Evolutionary conservation across 2,113 vertebrate genomes (phyloP).

Genomic region (Illadopsis cleaveri): DNA sequence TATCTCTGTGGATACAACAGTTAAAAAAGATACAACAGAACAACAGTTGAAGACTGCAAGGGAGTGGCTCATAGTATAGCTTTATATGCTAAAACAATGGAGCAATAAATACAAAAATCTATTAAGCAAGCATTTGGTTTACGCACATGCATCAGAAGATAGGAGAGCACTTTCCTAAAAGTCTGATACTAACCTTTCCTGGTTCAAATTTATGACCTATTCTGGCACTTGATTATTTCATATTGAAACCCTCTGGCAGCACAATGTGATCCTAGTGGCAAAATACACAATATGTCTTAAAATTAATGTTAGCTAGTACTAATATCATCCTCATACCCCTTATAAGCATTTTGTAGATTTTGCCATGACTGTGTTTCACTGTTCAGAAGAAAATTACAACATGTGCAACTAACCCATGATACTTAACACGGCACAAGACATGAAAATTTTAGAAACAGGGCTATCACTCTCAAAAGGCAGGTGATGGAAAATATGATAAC

Average conservation of each 20-base stretch:
- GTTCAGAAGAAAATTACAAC: background rate
- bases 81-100: background rate
- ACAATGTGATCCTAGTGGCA: background rate
- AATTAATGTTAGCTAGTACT: background rate
- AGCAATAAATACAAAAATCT: background rate
- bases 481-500: background rate
- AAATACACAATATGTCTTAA: background rate
- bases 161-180: background rate
- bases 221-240: background rate
- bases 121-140: background rate
- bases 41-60: background rate
- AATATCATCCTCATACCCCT: background rate
- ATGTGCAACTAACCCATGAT: background rate
- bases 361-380: background rate
- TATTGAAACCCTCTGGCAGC: background rate
- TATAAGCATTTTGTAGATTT: background rate
- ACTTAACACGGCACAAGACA: background rate
- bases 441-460: background rate
- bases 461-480: background rate
- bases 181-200: background rate
- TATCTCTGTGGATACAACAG: constrained; percentile 82
- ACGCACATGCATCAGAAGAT: background rate
- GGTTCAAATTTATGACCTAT: background rate
- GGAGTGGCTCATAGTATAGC: background rate
- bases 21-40: constrained; percentile 17